Conservation (phyloP, 2,113 vertebrate genomes). For the Urocynchramus pylzowi region DNA sequence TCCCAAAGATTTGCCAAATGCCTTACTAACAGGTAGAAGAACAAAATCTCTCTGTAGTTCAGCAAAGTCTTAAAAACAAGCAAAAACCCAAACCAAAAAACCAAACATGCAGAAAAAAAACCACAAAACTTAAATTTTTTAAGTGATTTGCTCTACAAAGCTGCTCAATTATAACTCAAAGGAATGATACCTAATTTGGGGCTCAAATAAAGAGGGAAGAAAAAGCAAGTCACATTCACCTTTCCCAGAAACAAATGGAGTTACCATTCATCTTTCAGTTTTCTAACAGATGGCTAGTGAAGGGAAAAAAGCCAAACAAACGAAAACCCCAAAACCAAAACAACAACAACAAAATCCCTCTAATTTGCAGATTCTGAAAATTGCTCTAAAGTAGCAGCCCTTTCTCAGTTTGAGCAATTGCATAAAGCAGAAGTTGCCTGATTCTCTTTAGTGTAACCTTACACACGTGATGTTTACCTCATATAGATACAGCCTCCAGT, state of each 20-base stretch:
- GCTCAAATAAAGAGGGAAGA: background rate
- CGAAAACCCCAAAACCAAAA: background rate
- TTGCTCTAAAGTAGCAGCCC: background rate
- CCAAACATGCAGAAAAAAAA: background rate
- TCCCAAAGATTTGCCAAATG: background rate
- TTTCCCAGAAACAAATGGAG: background rate
- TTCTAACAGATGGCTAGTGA: background rate
- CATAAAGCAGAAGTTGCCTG: background rate
- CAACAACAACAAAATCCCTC: background rate
- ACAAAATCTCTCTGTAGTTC: background rate
- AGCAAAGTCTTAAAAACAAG: background rate
- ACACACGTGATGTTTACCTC: background rate
- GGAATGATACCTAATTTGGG: background rate
- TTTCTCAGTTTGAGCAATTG: background rate
- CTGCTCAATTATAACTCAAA: background rate
- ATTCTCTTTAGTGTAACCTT: background rate
- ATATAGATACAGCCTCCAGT: too few species aligned
- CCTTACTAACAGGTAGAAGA: background rate
- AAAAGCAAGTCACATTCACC: background rate
- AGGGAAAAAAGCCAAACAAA: background rate
- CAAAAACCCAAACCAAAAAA: background rate
- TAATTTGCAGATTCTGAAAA: background rate
- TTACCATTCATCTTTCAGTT: background rate
- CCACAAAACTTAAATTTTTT: background rate
- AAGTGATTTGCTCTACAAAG: background rate